Conservation (phyloP, 2,113 vertebrate genomes). For the Pycnonotus jocosus region DNA sequence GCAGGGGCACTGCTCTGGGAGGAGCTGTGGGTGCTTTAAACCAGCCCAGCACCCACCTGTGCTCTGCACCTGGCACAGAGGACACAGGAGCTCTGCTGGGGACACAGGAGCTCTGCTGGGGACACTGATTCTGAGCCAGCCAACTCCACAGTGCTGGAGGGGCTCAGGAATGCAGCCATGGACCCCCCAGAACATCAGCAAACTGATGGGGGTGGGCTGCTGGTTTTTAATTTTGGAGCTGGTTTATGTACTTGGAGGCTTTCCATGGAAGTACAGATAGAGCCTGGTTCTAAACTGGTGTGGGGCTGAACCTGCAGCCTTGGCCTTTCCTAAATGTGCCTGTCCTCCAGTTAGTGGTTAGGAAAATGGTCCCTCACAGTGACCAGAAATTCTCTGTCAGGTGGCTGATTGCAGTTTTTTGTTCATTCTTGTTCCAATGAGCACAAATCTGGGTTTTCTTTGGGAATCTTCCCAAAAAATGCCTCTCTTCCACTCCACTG, state of each 20-base stretch:
- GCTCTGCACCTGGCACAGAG: neutral
- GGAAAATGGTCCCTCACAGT: neutral
- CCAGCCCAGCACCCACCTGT: neutral
- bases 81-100: neutral
- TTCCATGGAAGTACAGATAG: neutral
- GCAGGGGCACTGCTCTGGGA: neutral
- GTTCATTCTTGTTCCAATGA: neutral
- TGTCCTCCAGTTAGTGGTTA: neutral
- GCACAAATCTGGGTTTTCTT: neutral
- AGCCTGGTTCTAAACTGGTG: neutral
- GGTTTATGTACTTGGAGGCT: neutral
- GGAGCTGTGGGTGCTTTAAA: neutral
- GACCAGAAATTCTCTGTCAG: neutral
- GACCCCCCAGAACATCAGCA: neutral
- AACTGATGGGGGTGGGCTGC: neutral
- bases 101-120: neutral
- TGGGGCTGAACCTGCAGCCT: neutral
- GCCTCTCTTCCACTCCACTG: neutral
- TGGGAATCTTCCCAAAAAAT: neutral
- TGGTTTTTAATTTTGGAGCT: neutral
- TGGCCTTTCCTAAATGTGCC: neutral
- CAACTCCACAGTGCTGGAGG: neutral
- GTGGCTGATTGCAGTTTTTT: neutral
- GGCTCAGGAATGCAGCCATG: neutral
- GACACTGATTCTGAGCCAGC: neutral